Base-by-base conservation (phyloP, 1,140 invertebrate genomes). In the Condylostylus longicornis region DNA sequence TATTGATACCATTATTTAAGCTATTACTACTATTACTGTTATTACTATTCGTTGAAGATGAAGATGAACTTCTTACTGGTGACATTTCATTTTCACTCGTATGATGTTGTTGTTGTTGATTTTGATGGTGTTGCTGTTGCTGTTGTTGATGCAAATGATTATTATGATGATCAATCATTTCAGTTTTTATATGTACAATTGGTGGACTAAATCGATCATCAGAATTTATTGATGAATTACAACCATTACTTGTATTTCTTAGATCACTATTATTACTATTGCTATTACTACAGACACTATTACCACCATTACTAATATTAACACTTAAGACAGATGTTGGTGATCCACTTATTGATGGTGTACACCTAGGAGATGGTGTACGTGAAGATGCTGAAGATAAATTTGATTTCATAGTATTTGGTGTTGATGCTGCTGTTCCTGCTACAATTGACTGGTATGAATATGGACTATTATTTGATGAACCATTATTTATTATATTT, bases 331-430 rank as follows among this genome's bases (percentile, higher is more conserved):
- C 21, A 49, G 50, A 48, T 52, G 54, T 17, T 38, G 46, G 29
- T 52, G 50, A 31, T 57, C 54, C 20, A 35, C 28, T 13, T 23
- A 28, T 9, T 34, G 15, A 27, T n/a, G 15, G 14, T 37, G 37
- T 37, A 30, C 48, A 51, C 10, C 49, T 49, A 19, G 54, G 54
- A 33, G 54, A 57, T 23, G 52, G 47, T 17, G 53, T 53, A 21
- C 54, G 53, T 33, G 56, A 59, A 5, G 53, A 53, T 18, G 55
- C 49, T 19, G 52, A 52, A 18, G 56, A 59, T 31, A 52, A 54
- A 30, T 55, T 53, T 39, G 56, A 57, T 33, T 55, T 57, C 33
- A 39, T 53, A 51, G 17, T 45, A 46, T 13, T 33, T 33, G 3
- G 36, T 4, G 33, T 5, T 12, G n/a, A 3, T 13, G 30, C 28